A percentile compares a stretch with the other conserved stretches of the same genome.
Evolutionary conservation across 1,140 invertebrate genomes (phyloP).

Genomic region (Lordiphosa collinella): DNA sequence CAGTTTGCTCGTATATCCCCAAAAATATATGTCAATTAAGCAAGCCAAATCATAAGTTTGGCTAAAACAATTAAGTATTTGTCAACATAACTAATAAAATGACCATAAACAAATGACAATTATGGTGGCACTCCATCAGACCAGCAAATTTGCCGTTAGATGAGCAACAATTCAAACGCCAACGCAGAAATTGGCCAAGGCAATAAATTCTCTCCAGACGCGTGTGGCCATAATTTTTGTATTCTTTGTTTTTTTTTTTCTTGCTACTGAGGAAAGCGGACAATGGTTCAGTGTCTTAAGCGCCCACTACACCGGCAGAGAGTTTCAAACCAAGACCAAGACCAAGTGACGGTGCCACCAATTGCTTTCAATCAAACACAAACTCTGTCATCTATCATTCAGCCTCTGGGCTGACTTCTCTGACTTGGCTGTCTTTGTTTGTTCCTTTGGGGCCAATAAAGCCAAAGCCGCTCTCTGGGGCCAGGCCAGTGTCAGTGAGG

Average conservation of each 20-base stretch:
- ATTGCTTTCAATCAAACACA: constrained; percentile 77
- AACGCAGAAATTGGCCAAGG: constrained; percentile 28
- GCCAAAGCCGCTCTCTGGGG: constrained; percentile 49
- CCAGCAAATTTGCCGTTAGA: constrained; percentile 38
- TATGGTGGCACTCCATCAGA: constrained; percentile 33
- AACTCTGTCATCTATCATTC: constrained; percentile 76
- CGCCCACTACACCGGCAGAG: constrained; percentile 43
- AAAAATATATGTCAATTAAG: background rate
- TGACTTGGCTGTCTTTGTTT: constrained; percentile 19
- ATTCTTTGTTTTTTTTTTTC: too few relatives aligned
- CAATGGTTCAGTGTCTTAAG: constrained; percentile 15
- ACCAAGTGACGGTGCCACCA: constrained; percentile 75
- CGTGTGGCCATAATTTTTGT: constrained; percentile 59
- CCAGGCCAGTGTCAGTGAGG: constrained; percentile 1
- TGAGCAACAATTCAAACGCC: constrained; percentile 21
- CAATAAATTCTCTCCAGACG: constrained; percentile 57
- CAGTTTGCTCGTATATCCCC: background rate
- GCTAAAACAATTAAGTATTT: constrained; percentile 33
- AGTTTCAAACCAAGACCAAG: constrained; percentile 7
- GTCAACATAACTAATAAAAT: constrained; percentile 29
- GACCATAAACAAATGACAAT: constrained; percentile 43
- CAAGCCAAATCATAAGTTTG: constrained; percentile 10
- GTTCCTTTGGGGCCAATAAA: constrained; percentile 68
- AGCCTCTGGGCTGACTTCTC: constrained; percentile 25
- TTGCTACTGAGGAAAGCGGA: background rate